phyloP scores from a whole-genome alignment of 2,113 vertebrate species.

The Trogon melanurus region DNA sequence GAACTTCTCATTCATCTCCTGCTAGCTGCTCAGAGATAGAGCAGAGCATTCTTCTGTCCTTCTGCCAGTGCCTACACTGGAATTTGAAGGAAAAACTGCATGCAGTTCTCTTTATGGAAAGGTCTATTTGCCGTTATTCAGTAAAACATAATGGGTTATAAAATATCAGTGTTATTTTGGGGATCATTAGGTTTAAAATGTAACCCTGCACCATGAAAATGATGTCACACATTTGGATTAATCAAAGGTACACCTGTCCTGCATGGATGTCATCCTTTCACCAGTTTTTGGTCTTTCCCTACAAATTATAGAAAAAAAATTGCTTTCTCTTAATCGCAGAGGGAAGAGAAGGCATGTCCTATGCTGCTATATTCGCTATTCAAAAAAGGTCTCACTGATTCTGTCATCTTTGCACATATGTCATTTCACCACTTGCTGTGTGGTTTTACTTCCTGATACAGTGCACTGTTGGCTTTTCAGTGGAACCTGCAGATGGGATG shows the following conservation, averaged over 20 bases:
- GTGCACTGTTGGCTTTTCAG: background rate
- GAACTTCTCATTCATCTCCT: background rate
- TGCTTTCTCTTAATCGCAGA: background rate
- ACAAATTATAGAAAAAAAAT: background rate
- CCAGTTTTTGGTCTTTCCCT: background rate
- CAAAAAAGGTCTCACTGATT: background rate
- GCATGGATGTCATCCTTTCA: background rate
- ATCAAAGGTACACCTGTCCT: background rate
- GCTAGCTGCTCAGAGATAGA: background rate
- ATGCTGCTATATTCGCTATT: background rate
- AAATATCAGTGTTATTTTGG: conserved; percentile 3
- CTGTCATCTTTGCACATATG: background rate
- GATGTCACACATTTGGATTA: background rate
- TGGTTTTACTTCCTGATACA: background rate
- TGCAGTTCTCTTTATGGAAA: background rate
- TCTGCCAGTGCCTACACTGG: background rate
- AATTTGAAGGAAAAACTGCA: background rate
- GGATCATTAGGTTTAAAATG: background rate
- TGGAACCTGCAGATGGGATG: background rate
- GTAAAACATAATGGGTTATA: background rate
- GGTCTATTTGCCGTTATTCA: background rate
- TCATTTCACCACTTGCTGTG: background rate
- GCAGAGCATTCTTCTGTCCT: background rate
- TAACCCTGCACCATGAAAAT: background rate
- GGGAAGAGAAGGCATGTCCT: background rate